phyloP scores from a whole-genome alignment of 1,140 invertebrate genomes.

The Cydia fagiglandana region DNA sequence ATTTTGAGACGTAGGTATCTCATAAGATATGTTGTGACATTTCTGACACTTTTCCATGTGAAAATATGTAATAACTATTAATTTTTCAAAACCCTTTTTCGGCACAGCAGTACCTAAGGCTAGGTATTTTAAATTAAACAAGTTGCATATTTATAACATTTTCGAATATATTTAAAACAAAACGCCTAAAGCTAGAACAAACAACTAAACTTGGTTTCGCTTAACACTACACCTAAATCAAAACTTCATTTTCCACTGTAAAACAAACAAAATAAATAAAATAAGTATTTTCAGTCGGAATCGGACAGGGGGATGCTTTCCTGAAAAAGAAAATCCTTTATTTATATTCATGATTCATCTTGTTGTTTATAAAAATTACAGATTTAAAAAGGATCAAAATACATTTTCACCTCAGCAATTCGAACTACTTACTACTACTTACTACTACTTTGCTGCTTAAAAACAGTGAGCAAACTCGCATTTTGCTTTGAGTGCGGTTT shows the following conservation, averaged over 20 bases:
- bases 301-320: constrained; percentile 65
- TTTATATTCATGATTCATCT: not conserved
- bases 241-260: constrained; percentile 41
- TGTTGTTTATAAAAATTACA: not conserved
- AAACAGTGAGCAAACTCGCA: too few species aligned
- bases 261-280: constrained; percentile 40
- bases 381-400: not conserved
- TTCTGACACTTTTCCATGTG: too few species aligned
- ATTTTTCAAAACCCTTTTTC: too few species aligned
- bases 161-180: constrained; percentile 23
- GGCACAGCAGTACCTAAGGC: too few species aligned
- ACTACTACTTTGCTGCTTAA: too few species aligned
- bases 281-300: constrained; percentile 50
- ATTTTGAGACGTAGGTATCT: too few species aligned
- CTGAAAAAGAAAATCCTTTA: constrained; percentile 50
- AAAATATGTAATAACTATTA: too few species aligned
- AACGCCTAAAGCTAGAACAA: constrained; percentile 20
- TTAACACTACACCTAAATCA: constrained; percentile 51
- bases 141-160: constrained; percentile 34
- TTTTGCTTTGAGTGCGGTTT: too few species aligned
- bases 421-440: too few species aligned
- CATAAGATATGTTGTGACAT: too few species aligned
- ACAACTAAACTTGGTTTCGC: constrained; percentile 40
- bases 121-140: too few species aligned
- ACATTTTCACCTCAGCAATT: too few species aligned